phyloP scores from a whole-genome alignment of 1,140 invertebrate genomes.

The Sarcophaga bullata region DNA sequence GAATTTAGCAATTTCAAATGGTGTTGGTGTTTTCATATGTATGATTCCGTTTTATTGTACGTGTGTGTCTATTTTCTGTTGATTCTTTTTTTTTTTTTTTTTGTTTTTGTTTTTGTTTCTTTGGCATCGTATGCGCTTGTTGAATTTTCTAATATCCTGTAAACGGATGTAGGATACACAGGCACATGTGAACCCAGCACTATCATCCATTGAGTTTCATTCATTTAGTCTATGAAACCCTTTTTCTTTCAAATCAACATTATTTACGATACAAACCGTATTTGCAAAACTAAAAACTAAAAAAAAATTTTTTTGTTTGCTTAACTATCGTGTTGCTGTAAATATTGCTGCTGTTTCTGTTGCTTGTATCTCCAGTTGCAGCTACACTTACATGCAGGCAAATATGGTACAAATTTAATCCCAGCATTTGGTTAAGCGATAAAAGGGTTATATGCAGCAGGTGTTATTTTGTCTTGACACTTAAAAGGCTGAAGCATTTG shows the following conservation, averaged over 20 bases:
- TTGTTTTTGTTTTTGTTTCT: neutral
- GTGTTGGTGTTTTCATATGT: neutral
- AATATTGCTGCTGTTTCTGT: too few species aligned
- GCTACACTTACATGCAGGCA: neutral
- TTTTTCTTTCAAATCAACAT: neutral
- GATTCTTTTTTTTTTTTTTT: too few species aligned
- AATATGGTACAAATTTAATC: too few species aligned
- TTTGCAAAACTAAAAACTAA: neutral
- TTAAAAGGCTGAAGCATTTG: too few species aligned
- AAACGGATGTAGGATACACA: neutral
- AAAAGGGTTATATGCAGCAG: too few species aligned
- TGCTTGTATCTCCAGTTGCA: neutral
- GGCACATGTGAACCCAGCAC: neutral
- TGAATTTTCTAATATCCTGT: slow-evolving; percentile 26
- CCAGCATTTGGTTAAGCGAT: too few species aligned
- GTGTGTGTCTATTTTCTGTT: neutral
- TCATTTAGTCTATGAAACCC: neutral
- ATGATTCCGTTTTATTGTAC: neutral
- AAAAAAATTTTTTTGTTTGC: slow-evolving; percentile 3
- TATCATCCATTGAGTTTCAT: neutral
- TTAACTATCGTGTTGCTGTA: neutral
- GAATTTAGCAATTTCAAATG: slow-evolving; percentile 10
- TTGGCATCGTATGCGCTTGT: neutral
- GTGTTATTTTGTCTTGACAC: too few species aligned
- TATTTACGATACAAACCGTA: slow-evolving; percentile 17